phyloP scores from a whole-genome alignment of 1,140 invertebrate species.

The Bombus waltoni region DNA sequence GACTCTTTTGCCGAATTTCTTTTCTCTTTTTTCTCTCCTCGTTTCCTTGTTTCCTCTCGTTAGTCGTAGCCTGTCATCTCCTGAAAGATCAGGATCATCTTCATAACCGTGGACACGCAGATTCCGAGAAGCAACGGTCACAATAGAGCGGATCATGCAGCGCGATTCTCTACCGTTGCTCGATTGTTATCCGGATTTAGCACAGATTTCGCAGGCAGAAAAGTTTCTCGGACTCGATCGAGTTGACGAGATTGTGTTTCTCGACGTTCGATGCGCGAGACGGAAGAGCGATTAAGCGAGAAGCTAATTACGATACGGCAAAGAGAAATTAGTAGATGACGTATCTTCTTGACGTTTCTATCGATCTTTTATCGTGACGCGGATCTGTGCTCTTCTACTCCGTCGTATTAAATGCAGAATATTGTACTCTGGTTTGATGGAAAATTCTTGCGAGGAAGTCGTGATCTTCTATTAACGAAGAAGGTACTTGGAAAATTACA shows the following conservation, averaged over 20 bases:
- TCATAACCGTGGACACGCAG: constrained; percentile 15
- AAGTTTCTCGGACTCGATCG: background rate
- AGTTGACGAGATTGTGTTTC: background rate
- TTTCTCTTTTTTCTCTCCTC: background rate
- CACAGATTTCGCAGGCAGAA: background rate
- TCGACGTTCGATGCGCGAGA: too few species aligned
- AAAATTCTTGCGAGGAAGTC: too few species aligned
- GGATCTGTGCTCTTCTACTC: too few species aligned
- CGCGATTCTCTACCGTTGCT: background rate
- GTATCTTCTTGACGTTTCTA: too few species aligned
- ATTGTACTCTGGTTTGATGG: too few species aligned
- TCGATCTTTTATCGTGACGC: too few species aligned
- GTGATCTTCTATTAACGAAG: too few species aligned
- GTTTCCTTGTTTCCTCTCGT: background rate
- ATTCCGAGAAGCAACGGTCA: constrained; percentile 6
- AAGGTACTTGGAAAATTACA: too few species aligned
- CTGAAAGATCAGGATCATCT: constrained; percentile 38
- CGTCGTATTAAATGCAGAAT: too few species aligned
- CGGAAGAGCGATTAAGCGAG: background rate
- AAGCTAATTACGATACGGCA: background rate
- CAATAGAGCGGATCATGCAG: constrained; percentile 8
- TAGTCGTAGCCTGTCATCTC: background rate
- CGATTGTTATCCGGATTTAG: background rate
- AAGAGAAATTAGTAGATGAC: too few species aligned
- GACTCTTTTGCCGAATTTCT: constrained; percentile 20